These are phyloP conservation scores for Pterocles orientalis DNA, from an alignment of 2,113 vertebrate genomes.

Conservation along the genomic window DNA sequence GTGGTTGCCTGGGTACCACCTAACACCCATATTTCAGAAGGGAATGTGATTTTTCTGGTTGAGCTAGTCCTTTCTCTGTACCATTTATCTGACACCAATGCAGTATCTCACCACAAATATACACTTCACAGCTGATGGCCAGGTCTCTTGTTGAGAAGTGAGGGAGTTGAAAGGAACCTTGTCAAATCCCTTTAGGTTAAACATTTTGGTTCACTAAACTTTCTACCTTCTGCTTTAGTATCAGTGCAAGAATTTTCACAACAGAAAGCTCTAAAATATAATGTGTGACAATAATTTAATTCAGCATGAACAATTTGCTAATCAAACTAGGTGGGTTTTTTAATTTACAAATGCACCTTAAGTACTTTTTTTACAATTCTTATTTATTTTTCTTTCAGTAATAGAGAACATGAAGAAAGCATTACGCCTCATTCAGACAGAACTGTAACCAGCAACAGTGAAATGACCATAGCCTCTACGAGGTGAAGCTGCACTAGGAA, in stretches of 20 bases:
- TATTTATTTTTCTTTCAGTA: constrained; percentile 65
- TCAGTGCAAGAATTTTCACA: neutral
- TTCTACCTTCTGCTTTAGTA: neutral
- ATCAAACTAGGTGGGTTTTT: neutral
- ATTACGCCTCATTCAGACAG: constrained; percentile 74
- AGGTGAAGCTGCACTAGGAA: constrained; percentile 2
- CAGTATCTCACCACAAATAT: neutral
- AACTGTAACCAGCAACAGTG: constrained; percentile 57
- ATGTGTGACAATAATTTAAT: neutral
- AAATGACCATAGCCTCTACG: neutral
- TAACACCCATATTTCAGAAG: neutral
- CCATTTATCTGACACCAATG: neutral
- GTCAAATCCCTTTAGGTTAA: neutral
- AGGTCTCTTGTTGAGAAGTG: neutral
- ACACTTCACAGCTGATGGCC: neutral
- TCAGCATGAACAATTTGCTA: neutral
- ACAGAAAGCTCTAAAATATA: neutral
- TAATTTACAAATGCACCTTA: neutral
- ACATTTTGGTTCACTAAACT: neutral
- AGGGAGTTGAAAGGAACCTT: neutral
- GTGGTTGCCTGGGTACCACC: neutral
- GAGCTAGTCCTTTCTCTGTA: neutral
- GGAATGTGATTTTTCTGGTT: constrained; percentile 58
- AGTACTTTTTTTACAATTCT: neutral
- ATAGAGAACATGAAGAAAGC: constrained; percentile 83